phyloP scores from a whole-genome alignment of 2,113 vertebrate species.

The Protobothrops mucrosquamatus region DNA sequence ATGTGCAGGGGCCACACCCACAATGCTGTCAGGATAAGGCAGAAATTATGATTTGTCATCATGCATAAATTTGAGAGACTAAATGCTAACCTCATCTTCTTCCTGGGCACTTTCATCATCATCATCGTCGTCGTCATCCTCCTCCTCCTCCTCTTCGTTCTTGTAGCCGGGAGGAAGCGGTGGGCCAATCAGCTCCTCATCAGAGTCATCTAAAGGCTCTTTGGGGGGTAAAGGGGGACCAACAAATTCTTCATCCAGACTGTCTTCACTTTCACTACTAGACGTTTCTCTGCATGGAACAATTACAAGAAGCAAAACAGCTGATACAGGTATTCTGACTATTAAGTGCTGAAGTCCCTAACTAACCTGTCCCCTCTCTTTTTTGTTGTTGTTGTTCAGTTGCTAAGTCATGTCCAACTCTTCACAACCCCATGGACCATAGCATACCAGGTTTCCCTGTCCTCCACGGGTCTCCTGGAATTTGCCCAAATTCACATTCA shows the following conservation, averaged over 20 bases:
- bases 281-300: constrained; percentile 42
- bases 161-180: constrained; percentile 78
- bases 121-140: constrained; percentile 60
- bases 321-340: not conserved
- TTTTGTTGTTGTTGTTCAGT: not conserved
- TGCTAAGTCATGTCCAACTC: not conserved
- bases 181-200: constrained; percentile 73
- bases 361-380: not conserved
- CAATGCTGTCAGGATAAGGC: no score
- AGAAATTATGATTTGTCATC: no score
- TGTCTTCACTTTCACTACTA: constrained; percentile 61
- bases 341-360: not conserved
- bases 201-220: constrained; percentile 38
- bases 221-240: constrained; percentile 74
- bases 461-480: not conserved
- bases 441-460: not conserved
- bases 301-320: not conserved
- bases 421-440: not conserved
- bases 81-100: constrained; percentile 80
- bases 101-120: constrained; percentile 51
- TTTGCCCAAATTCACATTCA: not conserved
- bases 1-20: not conserved
- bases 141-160: constrained; percentile 62
- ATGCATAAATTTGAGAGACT: not conserved
- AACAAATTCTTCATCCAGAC: constrained; percentile 69